Evolutionary conservation across 2,888 invertebrate species (phyloP), one percentile per base, ranked within the genome.

Genomic region (Polydrusus cervinus): DNA sequence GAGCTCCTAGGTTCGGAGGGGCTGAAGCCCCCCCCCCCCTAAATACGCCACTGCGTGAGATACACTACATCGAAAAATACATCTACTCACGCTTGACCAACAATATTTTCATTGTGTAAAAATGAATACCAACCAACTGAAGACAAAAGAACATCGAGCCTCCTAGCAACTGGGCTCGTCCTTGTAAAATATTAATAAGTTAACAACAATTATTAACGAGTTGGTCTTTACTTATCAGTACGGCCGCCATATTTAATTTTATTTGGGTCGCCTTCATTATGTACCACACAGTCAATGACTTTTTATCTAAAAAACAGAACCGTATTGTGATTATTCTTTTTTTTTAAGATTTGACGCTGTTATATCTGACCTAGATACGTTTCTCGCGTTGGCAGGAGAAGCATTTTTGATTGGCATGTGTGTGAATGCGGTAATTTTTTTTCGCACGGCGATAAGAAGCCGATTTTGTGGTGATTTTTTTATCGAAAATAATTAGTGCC

Each of bases 191-290:
- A 61, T 61, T 62, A 62, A 60, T 69, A 49, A 64, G 49, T 61
- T 62, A 62, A 60, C 60, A 49, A 64, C 49, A 60, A 69, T 69
- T 69, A 69, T 69, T 69, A 69, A 55, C n/a, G 10, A 66, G 66
- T 67, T 55, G n/a, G 55, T 55, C 13, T 18, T 14, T 67, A 5
- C 43, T 69, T 69, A 69, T 69, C 69, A 60, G 43, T 45, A 13
- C 18, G 13, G 34, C 25, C 47, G 69, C 60, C 64, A 64, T 69
- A 55, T 69, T 69, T 25, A 30, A 25, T 34, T 16, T 69, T 69
- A 69, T 60, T 69, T 69, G 60, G 69, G 69, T 69, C 69, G 60
- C 30, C 10, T 25, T 68, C 40, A 57, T 69, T 60, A 57, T 45
- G 57, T 47, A 43, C 34, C 10, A 8, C 10, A 8, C 60, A 69